Conservation (phyloP, 2,888 invertebrate species). For the Atethmia centrago region DNA sequence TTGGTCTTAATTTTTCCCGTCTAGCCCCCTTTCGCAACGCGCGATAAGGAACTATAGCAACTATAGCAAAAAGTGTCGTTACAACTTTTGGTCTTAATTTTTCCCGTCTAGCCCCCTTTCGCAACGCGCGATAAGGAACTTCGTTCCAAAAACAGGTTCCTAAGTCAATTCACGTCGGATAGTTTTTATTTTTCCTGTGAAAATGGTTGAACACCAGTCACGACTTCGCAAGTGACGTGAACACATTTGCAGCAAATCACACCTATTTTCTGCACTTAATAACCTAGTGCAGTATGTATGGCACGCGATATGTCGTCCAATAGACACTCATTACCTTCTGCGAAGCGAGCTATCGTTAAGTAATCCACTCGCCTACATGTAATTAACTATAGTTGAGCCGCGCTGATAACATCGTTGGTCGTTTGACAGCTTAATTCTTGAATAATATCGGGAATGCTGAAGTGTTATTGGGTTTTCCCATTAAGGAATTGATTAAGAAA, state of each 20-base stretch:
- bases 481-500: background rate
- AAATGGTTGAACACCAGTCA: background rate
- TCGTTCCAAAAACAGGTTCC: too few species aligned
- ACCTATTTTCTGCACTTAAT: constrained; percentile 26
- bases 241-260: constrained; percentile 36
- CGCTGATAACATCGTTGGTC: constrained; percentile 40
- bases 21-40: too few species aligned
- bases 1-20: too few species aligned
- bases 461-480: constrained; percentile 2
- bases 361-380: constrained; percentile 33
- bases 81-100: too few species aligned
- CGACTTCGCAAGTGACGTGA: background rate
- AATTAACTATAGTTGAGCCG: constrained; percentile 36
- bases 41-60: too few species aligned
- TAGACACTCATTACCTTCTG: constrained; percentile 25
- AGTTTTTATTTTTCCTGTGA: background rate
- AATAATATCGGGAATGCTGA: constrained; percentile 8
- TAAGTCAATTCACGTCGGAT: background rate
- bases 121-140: too few species aligned
- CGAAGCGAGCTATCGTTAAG: constrained; percentile 29
- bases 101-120: too few species aligned
- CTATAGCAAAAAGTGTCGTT: too few species aligned
- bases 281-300: background rate
- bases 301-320: constrained; percentile 40
- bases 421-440: constrained; percentile 40